Percentiles rank a stretch among this genome's conserved stretches.
Conservation (phyloP, 2,113 vertebrate species). For the Tetraodon nigroviridis region DNA sequence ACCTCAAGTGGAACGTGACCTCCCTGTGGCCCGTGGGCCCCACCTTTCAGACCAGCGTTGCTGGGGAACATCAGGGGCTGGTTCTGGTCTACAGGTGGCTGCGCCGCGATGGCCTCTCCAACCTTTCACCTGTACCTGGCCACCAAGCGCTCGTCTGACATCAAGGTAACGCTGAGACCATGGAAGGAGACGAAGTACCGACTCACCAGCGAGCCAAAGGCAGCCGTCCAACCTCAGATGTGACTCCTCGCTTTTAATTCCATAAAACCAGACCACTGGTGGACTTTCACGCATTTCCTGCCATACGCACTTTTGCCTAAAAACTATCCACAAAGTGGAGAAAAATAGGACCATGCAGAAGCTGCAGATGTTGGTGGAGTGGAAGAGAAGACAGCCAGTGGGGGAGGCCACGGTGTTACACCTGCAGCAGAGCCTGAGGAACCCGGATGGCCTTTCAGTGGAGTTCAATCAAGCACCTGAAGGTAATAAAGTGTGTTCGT, state of each 20-base stretch:
- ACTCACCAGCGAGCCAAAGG: conserved; percentile 79
- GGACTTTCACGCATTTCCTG: too few species aligned
- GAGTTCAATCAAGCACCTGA: conserved; percentile 68
- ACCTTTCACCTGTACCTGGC: conserved; percentile 83
- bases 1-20: conserved; percentile 83
- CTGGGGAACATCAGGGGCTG: conserved; percentile 74
- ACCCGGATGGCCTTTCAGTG: conserved; percentile 54
- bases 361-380: conserved; percentile 72
- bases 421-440: conserved; percentile 53
- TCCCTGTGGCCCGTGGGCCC: conserved; percentile 85
- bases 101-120: too few species aligned
- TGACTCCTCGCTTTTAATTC: background rate
- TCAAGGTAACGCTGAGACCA: conserved; percentile 68
- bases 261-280: too few species aligned
- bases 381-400: conserved; percentile 70
- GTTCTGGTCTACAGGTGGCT: conserved; percentile 86
- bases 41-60: conserved; percentile 68
- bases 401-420: conserved; percentile 56
- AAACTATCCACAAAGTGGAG: conserved; percentile 62
- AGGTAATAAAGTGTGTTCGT: conserved; percentile 57
- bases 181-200: too few species aligned
- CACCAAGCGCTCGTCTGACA: conserved; percentile 82
- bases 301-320: background rate
- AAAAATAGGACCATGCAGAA: conserved; percentile 72
- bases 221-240: conserved; percentile 79